Conservation (phyloP, 1,140 invertebrate species). For the Drosophila kanapiae region DNA sequence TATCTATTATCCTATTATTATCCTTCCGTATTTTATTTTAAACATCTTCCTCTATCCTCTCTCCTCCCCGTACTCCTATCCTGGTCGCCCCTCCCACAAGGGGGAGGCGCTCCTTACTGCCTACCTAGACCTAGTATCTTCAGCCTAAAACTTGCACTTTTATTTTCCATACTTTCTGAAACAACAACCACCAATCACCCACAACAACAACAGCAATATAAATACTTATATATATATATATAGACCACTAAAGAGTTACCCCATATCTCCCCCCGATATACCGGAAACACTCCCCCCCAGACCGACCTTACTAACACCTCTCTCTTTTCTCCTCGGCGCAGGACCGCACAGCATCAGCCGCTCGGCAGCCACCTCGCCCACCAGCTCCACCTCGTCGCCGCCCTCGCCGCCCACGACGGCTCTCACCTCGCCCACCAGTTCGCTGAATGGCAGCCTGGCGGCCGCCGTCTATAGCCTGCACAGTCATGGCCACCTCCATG, state of each 20-base stretch:
- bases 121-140: slow-evolving; percentile 26
- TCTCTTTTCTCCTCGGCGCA: slow-evolving; percentile 56
- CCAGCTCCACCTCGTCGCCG: slow-evolving; percentile 84
- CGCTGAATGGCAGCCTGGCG: slow-evolving; percentile 61
- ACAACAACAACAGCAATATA: slow-evolving; percentile 28
- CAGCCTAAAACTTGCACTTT: slow-evolving; percentile 68
- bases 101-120: slow-evolving; percentile 3
- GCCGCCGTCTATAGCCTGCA: slow-evolving; percentile 71
- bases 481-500: slow-evolving; percentile 23
- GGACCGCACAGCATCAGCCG: slow-evolving; percentile 81
- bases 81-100: slow-evolving; percentile 4
- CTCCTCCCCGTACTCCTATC: slow-evolving; percentile 1
- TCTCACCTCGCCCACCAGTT: slow-evolving; percentile 74
- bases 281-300: too few relatives aligned
- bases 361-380: slow-evolving; percentile 82
- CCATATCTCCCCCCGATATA: too few relatives aligned
- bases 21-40: slow-evolving; percentile 42
- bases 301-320: slow-evolving; percentile 39
- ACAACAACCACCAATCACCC: not conserved
- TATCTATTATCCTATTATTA: slow-evolving; percentile 21
- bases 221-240: slow-evolving; percentile 7
- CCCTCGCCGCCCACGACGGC: slow-evolving; percentile 78
- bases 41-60: slow-evolving; percentile 39
- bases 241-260: slow-evolving; percentile 7
- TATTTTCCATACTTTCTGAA: slow-evolving; percentile 74